Base-by-base conservation (phyloP, 2,888 invertebrate genomes). In the Digitonthophagus gazella region DNA sequence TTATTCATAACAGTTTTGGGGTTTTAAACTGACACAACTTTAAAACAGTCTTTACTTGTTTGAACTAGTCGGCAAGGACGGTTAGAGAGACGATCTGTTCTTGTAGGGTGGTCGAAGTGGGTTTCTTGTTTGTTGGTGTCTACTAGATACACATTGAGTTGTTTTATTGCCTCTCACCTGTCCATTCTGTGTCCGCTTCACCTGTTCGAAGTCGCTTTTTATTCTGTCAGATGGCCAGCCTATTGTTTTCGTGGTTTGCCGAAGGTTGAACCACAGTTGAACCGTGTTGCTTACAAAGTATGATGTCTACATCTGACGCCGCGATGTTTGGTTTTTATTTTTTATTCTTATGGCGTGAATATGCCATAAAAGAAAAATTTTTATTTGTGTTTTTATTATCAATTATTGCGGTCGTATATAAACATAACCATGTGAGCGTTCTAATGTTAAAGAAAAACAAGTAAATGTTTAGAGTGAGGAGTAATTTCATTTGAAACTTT, bases 61-160 rank as follows among this genome's bases (percentile, higher is more conserved):
- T 75, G 76, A 78, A 76, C 77, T 75, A 64, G 57, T 68, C 67
- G 71, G 65, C 11, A 11, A 8, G n/a, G 11, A 44, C 28, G 6
- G 28, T 44, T 44, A 44, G 28, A 11, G 28, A 8, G 11, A 44
- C 28, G 8, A 44, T 44, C 28, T n/a, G n/a, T n/a, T n/a, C n/a
- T 44, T 11, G 3, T 44, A 44, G 28, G 28, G 28, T 44, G 28
- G 28, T 44, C 28, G 11, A 6, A 44, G 28, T 44, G 11, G 28
- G 28, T 44, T 44, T 44, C 28, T 44, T 44, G 28, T 44, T 44
- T 44, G 28, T 44, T 44, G 28, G 28, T 44, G 28, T 44, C 28
- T 44, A 44, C 28, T 44, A 44, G 28, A 44, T 44, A 44, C 28
- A 44, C 28, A 44, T 44, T 44, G 28, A 11, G 28, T 44, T 44